phyloP scores from a whole-genome alignment of 2,113 vertebrate genomes.

The Orycteropus afer region DNA sequence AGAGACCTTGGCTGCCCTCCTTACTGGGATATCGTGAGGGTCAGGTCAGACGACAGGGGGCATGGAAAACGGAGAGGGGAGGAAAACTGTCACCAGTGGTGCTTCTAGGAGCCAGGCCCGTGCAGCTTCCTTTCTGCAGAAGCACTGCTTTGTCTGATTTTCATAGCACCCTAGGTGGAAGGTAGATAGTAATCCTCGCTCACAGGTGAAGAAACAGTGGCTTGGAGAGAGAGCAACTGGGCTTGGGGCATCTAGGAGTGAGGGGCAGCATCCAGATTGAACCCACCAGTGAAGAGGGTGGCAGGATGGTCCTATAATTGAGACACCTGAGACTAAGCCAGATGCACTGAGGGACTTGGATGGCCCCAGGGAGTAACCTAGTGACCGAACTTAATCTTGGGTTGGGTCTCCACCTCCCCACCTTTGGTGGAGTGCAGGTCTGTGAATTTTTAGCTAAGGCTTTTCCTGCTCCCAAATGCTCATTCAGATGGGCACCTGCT shows the following conservation, averaged over 20 bases:
- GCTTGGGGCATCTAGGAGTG: neutral
- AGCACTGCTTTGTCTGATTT: neutral
- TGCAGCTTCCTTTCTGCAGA: neutral
- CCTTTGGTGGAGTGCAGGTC: neutral
- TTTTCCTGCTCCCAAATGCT: neutral
- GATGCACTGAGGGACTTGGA: too few species aligned
- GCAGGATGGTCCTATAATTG: neutral
- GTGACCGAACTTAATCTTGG: too few species aligned
- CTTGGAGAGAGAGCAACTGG: neutral
- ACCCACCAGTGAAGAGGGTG: neutral
- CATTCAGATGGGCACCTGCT: neutral
- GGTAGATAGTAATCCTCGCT: neutral
- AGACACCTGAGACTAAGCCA: too few species aligned
- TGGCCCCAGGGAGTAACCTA: neutral
- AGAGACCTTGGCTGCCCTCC: neutral
- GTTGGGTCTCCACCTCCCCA: neutral
- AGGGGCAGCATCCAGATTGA: neutral
- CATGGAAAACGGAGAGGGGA: neutral
- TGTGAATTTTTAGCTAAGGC: neutral
- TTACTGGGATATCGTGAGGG: neutral
- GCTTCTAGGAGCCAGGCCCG: neutral
- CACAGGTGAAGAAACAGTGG: neutral
- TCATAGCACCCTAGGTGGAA: neutral
- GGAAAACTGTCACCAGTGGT: rapidly evolving
- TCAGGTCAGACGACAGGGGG: neutral